Conservation (phyloP, 2,797 vertebrate species). For the Orientallactaga sibirica region DNA sequence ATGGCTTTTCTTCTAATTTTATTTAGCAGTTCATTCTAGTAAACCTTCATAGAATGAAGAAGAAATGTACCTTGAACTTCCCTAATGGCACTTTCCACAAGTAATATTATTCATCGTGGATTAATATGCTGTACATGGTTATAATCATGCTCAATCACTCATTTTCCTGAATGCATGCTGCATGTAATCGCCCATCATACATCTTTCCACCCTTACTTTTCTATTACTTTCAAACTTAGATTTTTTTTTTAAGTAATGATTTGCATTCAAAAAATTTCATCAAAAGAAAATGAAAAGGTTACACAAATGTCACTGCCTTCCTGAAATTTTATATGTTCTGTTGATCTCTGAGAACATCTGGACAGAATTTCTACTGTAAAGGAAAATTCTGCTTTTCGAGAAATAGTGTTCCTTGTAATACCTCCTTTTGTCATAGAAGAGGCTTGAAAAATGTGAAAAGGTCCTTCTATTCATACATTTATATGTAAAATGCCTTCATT, state of each 20-base stretch:
- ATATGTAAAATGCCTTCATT: not conserved
- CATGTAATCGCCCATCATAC: not conserved
- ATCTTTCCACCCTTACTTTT: not conserved
- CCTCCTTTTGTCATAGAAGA: constrained; percentile 17
- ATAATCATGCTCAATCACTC: not conserved
- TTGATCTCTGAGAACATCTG: constrained; percentile 67
- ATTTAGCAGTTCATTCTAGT: not conserved
- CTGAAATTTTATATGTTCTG: constrained; percentile 59
- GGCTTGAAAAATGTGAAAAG: constrained; percentile 25
- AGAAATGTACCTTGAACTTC: not conserved
- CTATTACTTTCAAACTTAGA: constrained; percentile 41
- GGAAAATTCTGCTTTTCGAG: not conserved
- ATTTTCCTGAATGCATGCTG: not conserved
- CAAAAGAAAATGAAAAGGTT: constrained; percentile 76
- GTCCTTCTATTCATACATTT: constrained; percentile 23
- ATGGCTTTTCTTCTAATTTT: not conserved
- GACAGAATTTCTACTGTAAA: constrained; percentile 30
- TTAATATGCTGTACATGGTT: not conserved
- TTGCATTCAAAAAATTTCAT: constrained; percentile 62
- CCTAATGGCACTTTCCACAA: not conserved
- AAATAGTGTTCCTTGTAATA: constrained; percentile 44
- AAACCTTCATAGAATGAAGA: not conserved
- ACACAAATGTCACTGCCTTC: constrained; percentile 72
- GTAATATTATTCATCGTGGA: not conserved
- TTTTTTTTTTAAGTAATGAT: constrained; percentile 66